Evolutionary conservation across 2,113 vertebrate species (phyloP).

Genomic region (Cheirogaleus medius): DNA sequence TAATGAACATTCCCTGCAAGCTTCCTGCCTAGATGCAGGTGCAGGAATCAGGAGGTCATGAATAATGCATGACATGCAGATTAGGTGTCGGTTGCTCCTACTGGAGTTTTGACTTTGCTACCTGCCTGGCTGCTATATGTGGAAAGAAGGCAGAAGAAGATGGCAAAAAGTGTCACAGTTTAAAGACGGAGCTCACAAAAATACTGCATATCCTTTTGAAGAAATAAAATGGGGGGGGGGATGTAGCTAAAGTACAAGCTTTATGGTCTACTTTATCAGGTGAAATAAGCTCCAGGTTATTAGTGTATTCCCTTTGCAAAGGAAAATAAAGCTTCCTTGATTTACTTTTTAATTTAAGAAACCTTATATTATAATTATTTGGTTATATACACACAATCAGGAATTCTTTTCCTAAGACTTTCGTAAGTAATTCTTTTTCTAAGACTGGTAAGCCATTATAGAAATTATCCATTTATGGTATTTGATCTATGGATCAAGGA

Average conservation of each 20-base stretch:
- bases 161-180: conserved; percentile 29
- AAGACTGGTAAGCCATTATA: background rate
- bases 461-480: background rate
- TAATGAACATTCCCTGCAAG: conserved; percentile 80
- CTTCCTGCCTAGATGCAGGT: conserved; percentile 87
- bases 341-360: conserved; percentile 55
- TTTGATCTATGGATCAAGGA: conserved; percentile 25
- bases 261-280: conserved; percentile 62
- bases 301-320: conserved; percentile 36
- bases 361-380: conserved; percentile 56
- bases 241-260: conserved; percentile 4
- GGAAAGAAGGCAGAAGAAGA: conserved; percentile 42
- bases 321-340: conserved; percentile 31
- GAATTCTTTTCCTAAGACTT: conserved; percentile 1
- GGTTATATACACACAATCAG: background rate
- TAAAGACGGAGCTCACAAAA: conserved; percentile 63
- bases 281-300: conserved; percentile 49
- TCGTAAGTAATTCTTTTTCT: background rate
- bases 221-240: conserved; percentile 37
- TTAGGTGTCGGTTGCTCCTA: conserved; percentile 78
- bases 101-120: conserved; percentile 79
- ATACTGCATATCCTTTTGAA: conserved; percentile 47
- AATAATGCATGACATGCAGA: conserved; percentile 87
- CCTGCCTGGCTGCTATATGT: conserved; percentile 78
- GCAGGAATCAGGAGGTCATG: conserved; percentile 84